Evolutionary conservation across 2,797 vertebrate species (phyloP).

Genomic region (Argentina silus): DNA sequence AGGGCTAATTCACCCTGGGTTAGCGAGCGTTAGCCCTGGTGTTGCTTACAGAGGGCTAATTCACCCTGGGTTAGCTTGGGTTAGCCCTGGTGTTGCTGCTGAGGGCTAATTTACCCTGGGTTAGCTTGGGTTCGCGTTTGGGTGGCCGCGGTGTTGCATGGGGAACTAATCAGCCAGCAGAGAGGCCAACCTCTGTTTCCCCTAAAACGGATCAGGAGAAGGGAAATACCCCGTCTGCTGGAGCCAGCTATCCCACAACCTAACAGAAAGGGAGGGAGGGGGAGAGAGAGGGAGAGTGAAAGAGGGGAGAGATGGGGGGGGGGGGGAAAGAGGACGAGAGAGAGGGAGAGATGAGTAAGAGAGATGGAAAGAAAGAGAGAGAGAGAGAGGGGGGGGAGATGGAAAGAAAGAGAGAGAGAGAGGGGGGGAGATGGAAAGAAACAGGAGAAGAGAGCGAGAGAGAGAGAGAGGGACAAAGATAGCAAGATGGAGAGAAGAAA

Average conservation of each 20-base stretch:
- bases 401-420: not conserved
- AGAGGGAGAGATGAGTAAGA: constrained; percentile 46
- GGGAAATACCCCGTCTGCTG: constrained; percentile 49
- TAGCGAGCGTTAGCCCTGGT: constrained; percentile 30
- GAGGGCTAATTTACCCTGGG: constrained; percentile 27
- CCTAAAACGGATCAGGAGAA: constrained; percentile 48
- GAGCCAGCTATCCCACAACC: constrained; percentile 22
- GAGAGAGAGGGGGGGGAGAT: constrained; percentile 30
- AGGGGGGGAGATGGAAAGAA: constrained; percentile 23
- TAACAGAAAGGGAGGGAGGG: not conserved
- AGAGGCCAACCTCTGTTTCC: constrained; percentile 55
- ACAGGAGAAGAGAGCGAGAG: constrained; percentile 47
- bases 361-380: constrained; percentile 50
- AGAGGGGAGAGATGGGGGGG: not conserved
- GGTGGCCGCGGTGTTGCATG: constrained; percentile 26
- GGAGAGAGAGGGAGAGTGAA: not conserved
- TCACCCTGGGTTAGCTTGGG: constrained; percentile 48
- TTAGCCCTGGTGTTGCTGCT: not conserved
- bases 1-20: constrained; percentile 33
- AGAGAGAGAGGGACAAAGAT: constrained; percentile 42
- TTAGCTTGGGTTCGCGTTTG: constrained; percentile 32
- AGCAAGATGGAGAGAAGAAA: constrained; percentile 10
- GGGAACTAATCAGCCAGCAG: constrained; percentile 56
- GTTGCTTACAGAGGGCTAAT: not conserved
- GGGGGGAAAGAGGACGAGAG: constrained; percentile 14